Conservation (phyloP, 2,797 vertebrate species). For the Cryptoprocta ferox region DNA sequence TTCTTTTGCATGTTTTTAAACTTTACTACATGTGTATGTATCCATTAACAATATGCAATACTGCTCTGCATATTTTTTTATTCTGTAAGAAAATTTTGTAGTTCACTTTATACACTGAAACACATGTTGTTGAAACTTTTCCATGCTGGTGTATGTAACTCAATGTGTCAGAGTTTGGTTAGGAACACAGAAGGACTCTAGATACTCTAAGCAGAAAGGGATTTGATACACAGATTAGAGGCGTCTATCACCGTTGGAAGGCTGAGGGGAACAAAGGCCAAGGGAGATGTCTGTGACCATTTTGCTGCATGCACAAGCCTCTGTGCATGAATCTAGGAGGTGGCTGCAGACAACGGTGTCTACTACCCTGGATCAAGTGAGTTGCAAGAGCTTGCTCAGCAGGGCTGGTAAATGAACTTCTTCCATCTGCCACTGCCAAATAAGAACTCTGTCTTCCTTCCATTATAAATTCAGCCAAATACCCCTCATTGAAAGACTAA, state of each 20-base stretch:
- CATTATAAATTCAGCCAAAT: conserved; percentile 14
- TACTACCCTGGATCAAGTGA: background rate
- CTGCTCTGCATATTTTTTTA: background rate
- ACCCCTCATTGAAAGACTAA: background rate
- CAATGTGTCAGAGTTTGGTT: background rate
- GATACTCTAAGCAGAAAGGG: background rate
- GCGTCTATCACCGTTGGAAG: background rate
- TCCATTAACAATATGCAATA: background rate
- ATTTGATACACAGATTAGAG: background rate
- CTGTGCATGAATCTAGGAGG: background rate
- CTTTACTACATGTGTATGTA: background rate
- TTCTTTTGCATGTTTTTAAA: background rate
- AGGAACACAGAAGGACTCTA: background rate
- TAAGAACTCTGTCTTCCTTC: background rate
- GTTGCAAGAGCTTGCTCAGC: background rate
- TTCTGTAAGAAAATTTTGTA: conserved; percentile 22
- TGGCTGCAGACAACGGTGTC: background rate
- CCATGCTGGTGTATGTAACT: background rate
- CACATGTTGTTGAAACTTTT: background rate
- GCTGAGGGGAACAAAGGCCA: background rate
- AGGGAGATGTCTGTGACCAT: background rate
- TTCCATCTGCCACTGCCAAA: background rate
- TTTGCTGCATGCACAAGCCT: background rate
- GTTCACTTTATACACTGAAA: background rate
- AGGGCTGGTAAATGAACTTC: background rate